These are phyloP conservation scores for Ceramica pisi DNA, from an alignment of 2,888 invertebrate species.

Conservation along the genomic window DNA sequence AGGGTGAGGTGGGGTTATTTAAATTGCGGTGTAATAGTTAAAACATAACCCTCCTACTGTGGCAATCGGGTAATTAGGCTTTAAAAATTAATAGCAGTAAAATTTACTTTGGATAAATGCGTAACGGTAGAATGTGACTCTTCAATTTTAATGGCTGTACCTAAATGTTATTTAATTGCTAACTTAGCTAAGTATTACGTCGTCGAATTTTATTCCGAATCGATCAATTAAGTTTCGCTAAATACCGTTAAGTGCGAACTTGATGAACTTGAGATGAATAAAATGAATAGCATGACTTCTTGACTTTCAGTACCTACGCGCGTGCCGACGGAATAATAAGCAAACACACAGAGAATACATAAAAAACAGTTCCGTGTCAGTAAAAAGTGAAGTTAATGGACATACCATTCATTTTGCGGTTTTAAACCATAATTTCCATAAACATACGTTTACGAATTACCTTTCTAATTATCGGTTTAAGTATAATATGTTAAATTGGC, in stretches of 20 bases:
- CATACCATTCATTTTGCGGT: slow-evolving; percentile 19
- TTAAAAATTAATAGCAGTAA: background rate
- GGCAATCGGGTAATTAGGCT: no score
- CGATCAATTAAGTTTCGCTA: background rate
- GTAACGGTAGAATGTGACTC: background rate
- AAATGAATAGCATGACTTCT: background rate
- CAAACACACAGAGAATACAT: background rate
- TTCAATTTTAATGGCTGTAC: background rate
- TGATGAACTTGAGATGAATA: no score
- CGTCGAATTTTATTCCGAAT: background rate
- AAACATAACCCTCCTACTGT: no score
- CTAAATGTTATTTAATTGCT: background rate
- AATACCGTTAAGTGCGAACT: background rate
- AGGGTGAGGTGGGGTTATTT: background rate
- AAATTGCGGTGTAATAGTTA: background rate
- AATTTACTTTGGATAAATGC: background rate
- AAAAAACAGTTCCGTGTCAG: slow-evolving; percentile 34
- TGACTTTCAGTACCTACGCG: slow-evolving; percentile 1
- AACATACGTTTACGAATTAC: slow-evolving; percentile 40
- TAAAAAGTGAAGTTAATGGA: slow-evolving; percentile 42
- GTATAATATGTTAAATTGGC: slow-evolving; percentile 16
- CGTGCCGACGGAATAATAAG: background rate
- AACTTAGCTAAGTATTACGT: background rate
- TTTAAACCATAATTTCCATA: slow-evolving; percentile 41
- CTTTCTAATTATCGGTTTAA: slow-evolving; percentile 52